Conservation (phyloP, 1,140 invertebrate species). For the Eciton burchellii region DNA sequence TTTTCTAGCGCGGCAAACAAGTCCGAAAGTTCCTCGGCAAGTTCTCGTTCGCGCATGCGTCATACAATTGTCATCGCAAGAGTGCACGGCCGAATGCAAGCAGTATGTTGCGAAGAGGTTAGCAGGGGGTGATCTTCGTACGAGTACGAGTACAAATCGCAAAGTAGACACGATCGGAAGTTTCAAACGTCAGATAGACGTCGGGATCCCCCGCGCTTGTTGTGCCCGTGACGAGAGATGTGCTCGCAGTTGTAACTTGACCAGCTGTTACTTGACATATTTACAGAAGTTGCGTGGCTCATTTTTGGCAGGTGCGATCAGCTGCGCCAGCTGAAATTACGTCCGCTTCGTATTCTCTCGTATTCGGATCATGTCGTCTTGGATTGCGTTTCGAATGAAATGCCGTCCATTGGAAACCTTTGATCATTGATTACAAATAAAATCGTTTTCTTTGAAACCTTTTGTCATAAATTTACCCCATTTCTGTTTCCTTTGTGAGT, state of each 20-base stretch:
- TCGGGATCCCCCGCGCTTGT: neutral
- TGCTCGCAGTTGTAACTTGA: neutral
- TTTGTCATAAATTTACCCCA: constrained; percentile 24
- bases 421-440: constrained; percentile 37
- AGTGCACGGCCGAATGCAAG: neutral
- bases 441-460: constrained; percentile 9
- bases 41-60: neutral
- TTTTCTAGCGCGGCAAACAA: too few species aligned
- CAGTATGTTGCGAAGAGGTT: constrained; percentile 9
- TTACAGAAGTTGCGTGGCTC: neutral
- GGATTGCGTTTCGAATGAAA: neutral
- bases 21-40: neutral
- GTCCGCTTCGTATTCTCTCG: neutral
- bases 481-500: constrained; percentile 13
- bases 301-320: constrained; percentile 37
- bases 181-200: neutral
- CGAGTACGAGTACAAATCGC: neutral
- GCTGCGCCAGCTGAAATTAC: neutral
- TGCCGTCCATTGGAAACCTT: neutral
- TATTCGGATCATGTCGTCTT: neutral
- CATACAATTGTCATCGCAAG: neutral
- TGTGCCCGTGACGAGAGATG: neutral
- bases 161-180: neutral
- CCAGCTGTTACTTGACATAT: constrained; percentile 6
- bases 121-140: neutral